These are phyloP conservation scores for Microplitis deprimator DNA, from an alignment of 2,888 invertebrate genomes.

Conservation along the genomic window DNA sequence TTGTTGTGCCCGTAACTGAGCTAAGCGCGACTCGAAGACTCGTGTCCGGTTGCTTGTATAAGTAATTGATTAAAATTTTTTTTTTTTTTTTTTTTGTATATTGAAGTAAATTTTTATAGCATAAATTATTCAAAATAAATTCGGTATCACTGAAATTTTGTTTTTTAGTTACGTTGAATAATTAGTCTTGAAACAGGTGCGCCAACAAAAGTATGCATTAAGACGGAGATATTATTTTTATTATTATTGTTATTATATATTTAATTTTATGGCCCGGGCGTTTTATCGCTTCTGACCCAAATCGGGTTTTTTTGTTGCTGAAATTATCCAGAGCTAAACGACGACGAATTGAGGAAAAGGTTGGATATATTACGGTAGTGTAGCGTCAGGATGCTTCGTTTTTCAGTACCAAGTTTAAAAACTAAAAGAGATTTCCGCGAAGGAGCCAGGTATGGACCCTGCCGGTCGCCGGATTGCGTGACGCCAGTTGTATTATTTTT, in stretches of 20 bases:
- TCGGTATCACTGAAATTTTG: not conserved
- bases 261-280: slow-evolving; percentile 36
- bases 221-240: slow-evolving; percentile 17
- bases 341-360: slow-evolving; percentile 21
- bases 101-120: no score
- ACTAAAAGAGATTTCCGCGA: slow-evolving; percentile 34
- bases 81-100: no score
- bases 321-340: slow-evolving; percentile 1
- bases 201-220: not conserved
- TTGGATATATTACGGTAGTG: slow-evolving; percentile 1
- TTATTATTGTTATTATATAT: slow-evolving; percentile 22
- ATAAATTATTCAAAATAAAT: not conserved
- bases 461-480: slow-evolving; percentile 39
- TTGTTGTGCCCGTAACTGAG: not conserved
- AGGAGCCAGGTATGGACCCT: slow-evolving; percentile 34
- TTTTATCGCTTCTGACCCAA: slow-evolving; percentile 36
- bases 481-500: slow-evolving; percentile 30
- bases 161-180: not conserved
- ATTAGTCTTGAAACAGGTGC: not conserved
- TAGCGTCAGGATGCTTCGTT: no score
- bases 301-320: slow-evolving; percentile 22
- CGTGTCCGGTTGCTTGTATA: no score
- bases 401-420: slow-evolving; percentile 6
- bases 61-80: no score
- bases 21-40: no score